Conservation (phyloP, 2,797 vertebrate species). For the Etheostoma perlongum region DNA sequence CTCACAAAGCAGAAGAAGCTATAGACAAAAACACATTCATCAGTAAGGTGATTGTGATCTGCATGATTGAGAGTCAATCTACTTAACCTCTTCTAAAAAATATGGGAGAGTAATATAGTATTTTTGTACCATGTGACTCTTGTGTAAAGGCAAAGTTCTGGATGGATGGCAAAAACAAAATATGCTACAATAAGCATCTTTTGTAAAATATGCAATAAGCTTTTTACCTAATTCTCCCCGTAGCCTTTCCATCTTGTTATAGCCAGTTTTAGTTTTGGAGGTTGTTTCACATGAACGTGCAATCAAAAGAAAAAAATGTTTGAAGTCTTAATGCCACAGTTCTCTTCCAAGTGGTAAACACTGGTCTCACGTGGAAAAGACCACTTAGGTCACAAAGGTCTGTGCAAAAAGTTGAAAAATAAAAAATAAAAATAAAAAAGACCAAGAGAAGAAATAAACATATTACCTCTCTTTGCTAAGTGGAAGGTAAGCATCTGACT, state of each 20-base stretch:
- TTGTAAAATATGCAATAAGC: constrained; percentile 30
- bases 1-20: too few species aligned
- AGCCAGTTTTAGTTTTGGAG: constrained; percentile 13
- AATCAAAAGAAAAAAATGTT: constrained; percentile 11
- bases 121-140: not conserved
- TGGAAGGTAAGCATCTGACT: not conserved
- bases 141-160: constrained; percentile 3
- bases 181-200: constrained; percentile 39
- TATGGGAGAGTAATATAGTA: too few species aligned
- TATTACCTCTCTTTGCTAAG: not conserved
- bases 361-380: constrained; percentile 4
- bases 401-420: not conserved
- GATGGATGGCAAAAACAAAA: constrained; percentile 13
- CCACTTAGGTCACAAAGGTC: not conserved
- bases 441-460: not conserved
- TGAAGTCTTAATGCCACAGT: not conserved
- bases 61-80: too few species aligned
- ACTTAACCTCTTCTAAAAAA: too few species aligned
- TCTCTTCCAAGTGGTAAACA: constrained; percentile 16
- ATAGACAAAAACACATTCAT: too few species aligned
- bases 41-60: too few species aligned
- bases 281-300: not conserved
- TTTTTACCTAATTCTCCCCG: not conserved
- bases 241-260: constrained; percentile 27
- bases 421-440: not conserved